These are phyloP conservation scores for Pyrochroa serraticornis DNA, from an alignment of 2,888 invertebrate species.

Conservation along the genomic window DNA sequence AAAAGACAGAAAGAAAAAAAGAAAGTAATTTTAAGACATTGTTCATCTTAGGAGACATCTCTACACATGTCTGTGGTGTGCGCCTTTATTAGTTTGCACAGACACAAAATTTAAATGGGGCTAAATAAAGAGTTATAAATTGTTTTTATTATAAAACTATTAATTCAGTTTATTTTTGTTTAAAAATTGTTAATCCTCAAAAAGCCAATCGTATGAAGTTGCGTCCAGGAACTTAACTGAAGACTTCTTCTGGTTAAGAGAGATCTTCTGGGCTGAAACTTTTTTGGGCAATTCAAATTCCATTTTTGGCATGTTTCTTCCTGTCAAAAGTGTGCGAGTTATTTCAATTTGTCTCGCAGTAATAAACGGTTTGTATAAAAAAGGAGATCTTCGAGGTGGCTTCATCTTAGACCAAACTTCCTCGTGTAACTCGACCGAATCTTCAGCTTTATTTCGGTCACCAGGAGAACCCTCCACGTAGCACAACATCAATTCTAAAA, in stretches of 20 bases:
- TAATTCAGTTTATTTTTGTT: too few relatives aligned
- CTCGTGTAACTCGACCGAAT: conserved; percentile 35
- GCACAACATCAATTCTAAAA: conserved; percentile 38
- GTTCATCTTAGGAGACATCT: too few relatives aligned
- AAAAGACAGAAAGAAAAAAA: too few relatives aligned
- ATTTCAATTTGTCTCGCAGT: conserved; percentile 47
- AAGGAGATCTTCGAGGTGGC: conserved; percentile 37
- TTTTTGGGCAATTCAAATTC: conserved; percentile 15
- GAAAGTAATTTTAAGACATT: too few relatives aligned
- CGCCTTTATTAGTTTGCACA: too few relatives aligned
- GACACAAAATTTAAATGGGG: too few relatives aligned
- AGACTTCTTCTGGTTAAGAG: conserved; percentile 30
- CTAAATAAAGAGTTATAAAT: too few relatives aligned
- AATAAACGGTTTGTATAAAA: conserved; percentile 36
- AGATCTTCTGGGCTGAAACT: conserved; percentile 12
- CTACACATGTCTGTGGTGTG: too few relatives aligned
- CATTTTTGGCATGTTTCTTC: conserved; percentile 30
- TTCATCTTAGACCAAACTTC: conserved; percentile 44
- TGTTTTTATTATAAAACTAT: too few relatives aligned
- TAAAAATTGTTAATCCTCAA: too few relatives aligned
- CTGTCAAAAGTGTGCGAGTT: conserved; percentile 40
- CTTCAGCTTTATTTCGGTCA: conserved; percentile 37
- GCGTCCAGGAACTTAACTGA: conserved; percentile 33
- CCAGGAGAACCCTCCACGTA: conserved; percentile 42
- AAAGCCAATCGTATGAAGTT: too few relatives aligned